Base-by-base conservation (phyloP, 37 sponge, comb jelly and placozoan species). In the Agelas oroides region DNA sequence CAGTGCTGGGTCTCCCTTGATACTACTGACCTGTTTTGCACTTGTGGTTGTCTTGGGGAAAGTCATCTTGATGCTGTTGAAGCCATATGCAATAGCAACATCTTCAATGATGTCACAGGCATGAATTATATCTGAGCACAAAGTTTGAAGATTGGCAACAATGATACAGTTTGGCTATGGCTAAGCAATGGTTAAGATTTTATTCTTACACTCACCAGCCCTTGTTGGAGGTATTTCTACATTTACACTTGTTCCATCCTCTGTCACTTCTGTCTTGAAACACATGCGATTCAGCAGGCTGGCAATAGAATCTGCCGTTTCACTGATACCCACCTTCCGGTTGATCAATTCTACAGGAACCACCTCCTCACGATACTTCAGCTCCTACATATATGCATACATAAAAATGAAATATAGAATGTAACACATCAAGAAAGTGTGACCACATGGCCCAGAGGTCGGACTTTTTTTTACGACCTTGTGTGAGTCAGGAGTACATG, bases 31-130 rank as follows among this genome's bases (percentile, higher is more conserved):
- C 90, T 92, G 88, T 35, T 78, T 55, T 46, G 86, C 95, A 33
- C 82, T 87, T 14, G 91, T 91, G 70, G 55, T 73, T 17, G 88
- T 88, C 20, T 82, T 55, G 8, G 95, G 95, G 11, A 94, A 46
- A 17, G 65, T 35, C 53, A 69, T 80, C 19, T 24, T 39, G 21
- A 94, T 89, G 67, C 85, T 91, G 80, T 94, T 94, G 63, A 77
- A 94, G n/a, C 95, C 92, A 38, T 94, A 94, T 2, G 95, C 95
- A 25, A 94, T 94, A 30, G 95, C 95, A 30, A 77, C 81, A 88
- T 94, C 95, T 66, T 94, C 95, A 24, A 92, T 79, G 1, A 94
- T 75, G 65, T 94, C 95, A 80, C 95, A 94, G 28, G 82, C 60
- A 68, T 94, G 95, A 19, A 94, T 78, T 0, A 94, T 61, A 65